A percentile compares a stretch with the other conserved stretches of the same genome.
These are phyloP conservation scores for Calyptommatus sinebrachiatus DNA, from an alignment of 2,113 vertebrate genomes.

Conservation along the genomic window DNA sequence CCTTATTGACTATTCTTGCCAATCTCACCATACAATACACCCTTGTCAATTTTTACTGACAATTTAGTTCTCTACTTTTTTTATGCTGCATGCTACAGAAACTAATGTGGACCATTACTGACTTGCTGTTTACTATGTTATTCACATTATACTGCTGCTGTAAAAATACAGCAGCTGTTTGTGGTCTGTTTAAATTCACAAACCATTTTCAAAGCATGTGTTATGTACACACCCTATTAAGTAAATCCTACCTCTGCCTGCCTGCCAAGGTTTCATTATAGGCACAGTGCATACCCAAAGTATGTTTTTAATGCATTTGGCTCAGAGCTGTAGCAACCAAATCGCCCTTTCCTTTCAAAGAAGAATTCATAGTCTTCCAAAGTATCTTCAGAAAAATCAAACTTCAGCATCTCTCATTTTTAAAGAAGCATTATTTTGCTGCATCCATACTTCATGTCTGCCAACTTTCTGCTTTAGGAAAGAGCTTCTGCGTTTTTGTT, in stretches of 20 bases:
- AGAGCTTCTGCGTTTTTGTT: background rate
- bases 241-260: constrained; percentile 35
- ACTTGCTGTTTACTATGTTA: constrained; percentile 9
- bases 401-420: background rate
- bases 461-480: background rate
- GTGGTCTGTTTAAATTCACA: constrained; percentile 24
- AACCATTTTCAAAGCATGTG: constrained; percentile 13
- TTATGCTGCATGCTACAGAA: constrained; percentile 5
- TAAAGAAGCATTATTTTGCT: background rate
- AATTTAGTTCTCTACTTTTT: constrained; percentile 1
- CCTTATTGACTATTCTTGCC: constrained; percentile 1
- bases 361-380: background rate
- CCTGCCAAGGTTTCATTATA: constrained; percentile 10
- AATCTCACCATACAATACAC: constrained; percentile 1
- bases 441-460: background rate
- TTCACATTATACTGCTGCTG: constrained; percentile 20
- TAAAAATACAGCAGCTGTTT: constrained; percentile 41
- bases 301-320: background rate
- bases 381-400: background rate
- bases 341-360: background rate
- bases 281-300: background rate
- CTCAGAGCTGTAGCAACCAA: background rate
- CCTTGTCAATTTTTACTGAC: constrained; percentile 5
- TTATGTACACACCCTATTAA: background rate
- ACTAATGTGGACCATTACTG: background rate